A percentile compares a stretch with the other conserved stretches of the same genome.
These are phyloP conservation scores for Chrysemys picta DNA, from an alignment of 2,113 vertebrate genomes.

Conservation along the genomic window DNA sequence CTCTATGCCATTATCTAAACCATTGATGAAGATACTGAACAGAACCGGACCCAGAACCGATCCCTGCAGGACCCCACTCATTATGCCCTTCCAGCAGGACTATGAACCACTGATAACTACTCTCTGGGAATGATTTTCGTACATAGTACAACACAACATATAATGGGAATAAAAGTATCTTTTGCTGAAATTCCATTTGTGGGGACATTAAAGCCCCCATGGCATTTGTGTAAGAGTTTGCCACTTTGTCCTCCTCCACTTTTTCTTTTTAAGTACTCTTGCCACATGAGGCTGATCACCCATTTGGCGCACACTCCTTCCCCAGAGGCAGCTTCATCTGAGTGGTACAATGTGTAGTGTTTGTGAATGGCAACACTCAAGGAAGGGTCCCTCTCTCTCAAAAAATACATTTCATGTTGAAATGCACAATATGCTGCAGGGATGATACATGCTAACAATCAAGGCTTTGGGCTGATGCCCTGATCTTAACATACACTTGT, in stretches of 20 bases:
- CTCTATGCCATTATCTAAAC: no score
- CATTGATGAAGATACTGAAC: no score
- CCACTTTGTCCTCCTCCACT: neutral
- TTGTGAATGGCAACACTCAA: neutral
- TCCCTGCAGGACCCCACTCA: no score
- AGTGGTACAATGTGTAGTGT: neutral
- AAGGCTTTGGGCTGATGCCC: neutral
- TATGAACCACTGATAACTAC: no score
- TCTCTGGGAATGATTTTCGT: no score
- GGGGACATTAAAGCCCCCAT: neutral
- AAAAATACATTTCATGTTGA: neutral
- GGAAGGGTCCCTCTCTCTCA: rapidly evolving
- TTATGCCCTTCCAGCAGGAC: no score
- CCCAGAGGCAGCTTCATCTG: neutral
- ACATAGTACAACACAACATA: neutral
- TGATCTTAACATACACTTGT: neutral
- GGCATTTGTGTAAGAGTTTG: neutral
- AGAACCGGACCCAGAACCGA: no score
- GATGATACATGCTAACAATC: rapidly evolving
- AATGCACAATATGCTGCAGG: rapidly evolving
- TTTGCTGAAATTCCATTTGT: neutral
- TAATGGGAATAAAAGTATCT: neutral
- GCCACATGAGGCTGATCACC: neutral
- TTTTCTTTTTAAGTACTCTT: neutral
- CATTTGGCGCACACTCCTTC: neutral